Evolutionary conservation across 2,113 vertebrate species (phyloP).

Genomic region (Chitala chitala): DNA sequence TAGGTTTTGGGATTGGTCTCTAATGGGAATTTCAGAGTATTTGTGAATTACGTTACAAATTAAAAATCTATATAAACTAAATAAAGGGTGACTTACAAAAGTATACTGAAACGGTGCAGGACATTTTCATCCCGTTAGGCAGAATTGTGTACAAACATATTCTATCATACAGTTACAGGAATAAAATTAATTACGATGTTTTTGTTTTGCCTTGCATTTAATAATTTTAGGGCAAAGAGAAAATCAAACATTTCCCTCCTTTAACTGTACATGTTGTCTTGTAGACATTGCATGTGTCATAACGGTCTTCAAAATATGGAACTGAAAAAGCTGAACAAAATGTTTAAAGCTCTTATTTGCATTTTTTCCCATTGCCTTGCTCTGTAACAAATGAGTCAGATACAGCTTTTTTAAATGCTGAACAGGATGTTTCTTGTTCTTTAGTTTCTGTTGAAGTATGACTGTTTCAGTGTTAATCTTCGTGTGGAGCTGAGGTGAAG

Average conservation of each 20-base stretch:
- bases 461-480: not conserved
- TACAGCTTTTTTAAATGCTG: not conserved
- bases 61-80: slow-evolving; percentile 26
- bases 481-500: not conserved
- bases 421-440: not conserved
- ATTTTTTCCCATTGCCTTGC: not conserved
- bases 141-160: slow-evolving; percentile 8
- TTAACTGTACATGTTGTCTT: not conserved
- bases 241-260: not conserved
- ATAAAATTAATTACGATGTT: not conserved
- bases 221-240: not conserved
- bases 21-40: slow-evolving; percentile 27
- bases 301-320: too few relatives aligned
- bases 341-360: not conserved
- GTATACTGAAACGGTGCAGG: slow-evolving; percentile 13
- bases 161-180: not conserved
- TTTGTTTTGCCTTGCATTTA: not conserved
- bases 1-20: slow-evolving; percentile 24
- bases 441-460: not conserved
- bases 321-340: not conserved
- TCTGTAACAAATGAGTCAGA: not conserved
- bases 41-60: slow-evolving; percentile 29
- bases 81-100: slow-evolving; percentile 23
- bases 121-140: slow-evolving; percentile 5
- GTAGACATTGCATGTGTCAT: not conserved